Evolutionary conservation across 2,797 vertebrate genomes (phyloP).

Genomic region (Malacoctenus gilli): DNA sequence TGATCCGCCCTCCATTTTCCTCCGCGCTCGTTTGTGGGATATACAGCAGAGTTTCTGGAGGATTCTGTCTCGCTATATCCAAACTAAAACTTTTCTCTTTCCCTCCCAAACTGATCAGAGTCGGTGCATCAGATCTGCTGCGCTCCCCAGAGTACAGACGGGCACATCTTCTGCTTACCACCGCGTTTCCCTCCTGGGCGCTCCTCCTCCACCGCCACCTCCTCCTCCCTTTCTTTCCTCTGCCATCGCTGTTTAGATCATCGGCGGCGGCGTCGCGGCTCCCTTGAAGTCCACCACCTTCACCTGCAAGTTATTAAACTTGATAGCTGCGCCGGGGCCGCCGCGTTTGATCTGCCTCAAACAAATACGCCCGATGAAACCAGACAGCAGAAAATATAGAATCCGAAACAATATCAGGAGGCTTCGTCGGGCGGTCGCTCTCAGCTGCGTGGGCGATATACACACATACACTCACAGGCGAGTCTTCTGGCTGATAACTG

Average conservation of each 20-base stretch:
- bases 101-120: neutral
- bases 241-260: neutral
- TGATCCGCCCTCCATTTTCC: too few relatives aligned
- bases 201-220: neutral
- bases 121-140: slow-evolving; percentile 6
- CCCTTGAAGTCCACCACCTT: slow-evolving; percentile 2
- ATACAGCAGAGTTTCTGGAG: too few relatives aligned
- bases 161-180: neutral
- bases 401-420: neutral
- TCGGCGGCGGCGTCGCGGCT: neutral
- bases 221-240: too few relatives aligned
- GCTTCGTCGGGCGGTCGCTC: neutral
- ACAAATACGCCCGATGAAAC: slow-evolving; percentile 2
- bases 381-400: neutral
- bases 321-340: neutral
- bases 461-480: slow-evolving; percentile 11
- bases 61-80: too few relatives aligned
- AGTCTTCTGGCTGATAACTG: slow-evolving; percentile 61
- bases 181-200: neutral
- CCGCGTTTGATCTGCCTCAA: slow-evolving; percentile 4
- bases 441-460: slow-evolving; percentile 12
- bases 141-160: neutral
- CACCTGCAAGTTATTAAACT: slow-evolving; percentile 11
- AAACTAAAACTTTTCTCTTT: too few relatives aligned
- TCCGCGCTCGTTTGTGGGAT: too few relatives aligned